phyloP scores from a whole-genome alignment of 2,113 vertebrate genomes.

The Lucifuga dentata region DNA sequence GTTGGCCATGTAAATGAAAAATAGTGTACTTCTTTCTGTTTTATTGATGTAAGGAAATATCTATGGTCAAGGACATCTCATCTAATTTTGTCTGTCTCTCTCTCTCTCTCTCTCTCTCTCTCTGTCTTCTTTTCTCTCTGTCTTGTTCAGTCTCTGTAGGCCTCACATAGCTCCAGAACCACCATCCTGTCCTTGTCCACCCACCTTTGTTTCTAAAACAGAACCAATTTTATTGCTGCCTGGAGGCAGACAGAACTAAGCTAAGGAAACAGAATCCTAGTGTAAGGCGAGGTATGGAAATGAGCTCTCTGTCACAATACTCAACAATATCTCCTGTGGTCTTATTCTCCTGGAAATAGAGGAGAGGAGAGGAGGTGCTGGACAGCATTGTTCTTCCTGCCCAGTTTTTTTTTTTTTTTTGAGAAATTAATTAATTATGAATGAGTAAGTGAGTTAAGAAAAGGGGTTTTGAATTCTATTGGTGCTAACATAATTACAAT shows the following conservation, averaged over 20 bases:
- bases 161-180: conserved; percentile 49
- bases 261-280: conserved; percentile 70
- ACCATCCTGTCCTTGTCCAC: conserved; percentile 58
- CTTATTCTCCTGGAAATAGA: conserved; percentile 65
- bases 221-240: conserved; percentile 79
- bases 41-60: conserved; percentile 32
- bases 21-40: conserved; percentile 8
- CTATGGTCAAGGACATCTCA: conserved; percentile 53
- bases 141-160: conserved; percentile 44
- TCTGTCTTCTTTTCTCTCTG: conserved; percentile 26
- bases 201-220: conserved; percentile 76
- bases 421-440: conserved; percentile 87
- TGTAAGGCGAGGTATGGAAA: conserved; percentile 79
- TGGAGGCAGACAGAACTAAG: conserved; percentile 67
- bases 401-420: conserved; percentile 73
- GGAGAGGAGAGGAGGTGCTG: conserved; percentile 51
- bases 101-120: conserved; percentile 34
- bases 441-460: conserved; percentile 80
- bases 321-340: conserved; percentile 78
- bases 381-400: conserved; percentile 78
- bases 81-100: conserved; percentile 29
- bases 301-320: conserved; percentile 79
- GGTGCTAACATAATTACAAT: conserved; percentile 85
- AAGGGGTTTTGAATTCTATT: conserved; percentile 73
- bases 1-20: conserved; percentile 37